Conservation (phyloP, 2,888 invertebrate species). For the Yponomeuta sedellus region DNA sequence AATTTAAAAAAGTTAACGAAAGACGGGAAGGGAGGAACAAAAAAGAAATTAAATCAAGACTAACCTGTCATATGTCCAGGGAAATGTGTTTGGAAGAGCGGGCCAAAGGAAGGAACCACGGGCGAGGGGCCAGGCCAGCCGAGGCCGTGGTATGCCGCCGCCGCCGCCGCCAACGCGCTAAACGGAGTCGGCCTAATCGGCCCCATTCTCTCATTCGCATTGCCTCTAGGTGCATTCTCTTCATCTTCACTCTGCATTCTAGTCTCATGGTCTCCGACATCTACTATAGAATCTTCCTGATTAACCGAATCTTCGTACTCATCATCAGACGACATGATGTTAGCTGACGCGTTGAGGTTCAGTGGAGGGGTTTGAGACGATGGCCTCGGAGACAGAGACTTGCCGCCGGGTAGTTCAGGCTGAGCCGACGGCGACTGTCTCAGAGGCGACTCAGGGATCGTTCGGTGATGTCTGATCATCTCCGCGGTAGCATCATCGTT, state of each 20-base stretch:
- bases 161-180: slow-evolving; percentile 83
- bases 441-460: slow-evolving; percentile 67
- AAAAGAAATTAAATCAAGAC: background rate
- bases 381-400: slow-evolving; percentile 54
- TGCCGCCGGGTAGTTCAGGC: slow-evolving; percentile 65
- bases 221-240: slow-evolving; percentile 44
- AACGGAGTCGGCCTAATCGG: slow-evolving; percentile 87
- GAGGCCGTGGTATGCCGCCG: slow-evolving; percentile 80
- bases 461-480: slow-evolving; percentile 70
- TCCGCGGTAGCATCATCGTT: slow-evolving; percentile 58
- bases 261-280: slow-evolving; percentile 85
- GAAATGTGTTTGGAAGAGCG: slow-evolving; percentile 82
- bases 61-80: slow-evolving; percentile 66
- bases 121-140: slow-evolving; percentile 74
- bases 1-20: background rate
- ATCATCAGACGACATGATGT: slow-evolving; percentile 75
- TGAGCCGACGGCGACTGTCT: slow-evolving; percentile 66
- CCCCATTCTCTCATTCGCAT: slow-evolving; percentile 62
- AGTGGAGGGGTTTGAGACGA: slow-evolving; percentile 66
- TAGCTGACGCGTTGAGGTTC: slow-evolving; percentile 66
- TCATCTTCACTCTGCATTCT: slow-evolving; percentile 70
- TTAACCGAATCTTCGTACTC: slow-evolving; percentile 83
- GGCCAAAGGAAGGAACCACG: slow-evolving; percentile 78
- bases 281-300: slow-evolving; percentile 82
- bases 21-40: background rate